Base-by-base conservation (phyloP, 1,140 invertebrate species). In the Aphelinus atriplicis region DNA sequence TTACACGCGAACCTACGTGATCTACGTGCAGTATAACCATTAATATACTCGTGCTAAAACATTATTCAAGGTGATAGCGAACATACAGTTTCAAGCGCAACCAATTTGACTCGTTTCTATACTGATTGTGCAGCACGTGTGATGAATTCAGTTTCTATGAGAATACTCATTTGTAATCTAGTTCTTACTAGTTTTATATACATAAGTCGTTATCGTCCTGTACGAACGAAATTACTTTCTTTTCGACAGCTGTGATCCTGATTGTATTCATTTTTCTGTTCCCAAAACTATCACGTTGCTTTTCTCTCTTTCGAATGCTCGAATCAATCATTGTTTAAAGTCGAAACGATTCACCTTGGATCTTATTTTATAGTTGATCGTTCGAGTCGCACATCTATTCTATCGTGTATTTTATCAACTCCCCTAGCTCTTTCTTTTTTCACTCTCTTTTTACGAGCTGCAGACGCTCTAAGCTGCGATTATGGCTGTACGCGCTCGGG, bases 91-190 rank as follows among this genome's bases (percentile, higher is more conserved):
- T n/a, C 48, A 7, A 47, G 51, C 50, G 63, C 43, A 48, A 65
- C 48, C 48, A 51, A 65, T 65, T 65, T 51, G 48, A 65, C 48
- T 65, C 63, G 42, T 65, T 65, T 67, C 43, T 56, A 51, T 62
- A 62, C 6, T 46, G 7, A 7, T 5, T 45, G 53, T 45, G 65
- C 10, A 66, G 45, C 42, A 43, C 65, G 51, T 55, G 65, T 5
- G 42, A 10, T 43, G 2, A 46, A 26, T 7, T 61, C 45, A 2
- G 26, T 60, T 50, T 60, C 61, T 61, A 70, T 70, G 60, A 50
- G 42, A 61, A 70, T 51, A 43, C 57, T 42, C 42, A 70, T 61
- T 48, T 7, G 9, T 9, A 42, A 70, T 48, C 43, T 48, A 51
- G 56, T 60, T 50, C n/a, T 60, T 7, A 7, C 47, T 70, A 26